These are phyloP conservation scores for Actinostola sp. DNA, from an alignment of 92 coral and sea anemone genomes.

Conservation along the genomic window DNA sequence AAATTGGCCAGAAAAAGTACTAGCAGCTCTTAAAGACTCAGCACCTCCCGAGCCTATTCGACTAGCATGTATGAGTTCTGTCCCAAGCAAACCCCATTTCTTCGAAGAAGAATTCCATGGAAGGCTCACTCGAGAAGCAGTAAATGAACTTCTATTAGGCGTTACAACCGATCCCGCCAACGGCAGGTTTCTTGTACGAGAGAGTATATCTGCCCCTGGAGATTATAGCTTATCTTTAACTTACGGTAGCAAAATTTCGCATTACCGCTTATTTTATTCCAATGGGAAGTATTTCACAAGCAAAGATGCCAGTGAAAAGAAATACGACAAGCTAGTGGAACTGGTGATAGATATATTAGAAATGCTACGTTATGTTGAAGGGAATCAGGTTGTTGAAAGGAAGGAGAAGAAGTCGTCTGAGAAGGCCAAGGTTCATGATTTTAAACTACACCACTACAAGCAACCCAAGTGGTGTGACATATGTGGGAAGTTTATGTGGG, in stretches of 20 bases:
- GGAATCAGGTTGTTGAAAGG: conserved; percentile 53
- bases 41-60: conserved; percentile 98
- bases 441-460: conserved; percentile 80
- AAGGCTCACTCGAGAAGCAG: conserved; percentile 87
- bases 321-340: conserved; percentile 71
- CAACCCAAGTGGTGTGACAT: conserved; percentile 98
- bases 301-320: conserved; percentile 58
- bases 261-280: conserved; percentile 81
- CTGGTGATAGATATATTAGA: conserved; percentile 86
- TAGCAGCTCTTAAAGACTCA: conserved; percentile 79
- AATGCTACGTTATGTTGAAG: conserved; percentile 74
- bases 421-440: conserved; percentile 60
- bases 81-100: conserved; percentile 78
- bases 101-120: conserved; percentile 98
- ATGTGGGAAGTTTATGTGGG: conserved; percentile 96
- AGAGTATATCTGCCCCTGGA: conserved; percentile 90
- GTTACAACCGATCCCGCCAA: conserved; percentile 77
- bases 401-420: conserved; percentile 44
- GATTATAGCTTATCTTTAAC: conserved; percentile 90
- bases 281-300: conserved; percentile 75
- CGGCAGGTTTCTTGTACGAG: conserved; percentile 94
- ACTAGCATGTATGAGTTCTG: conserved; percentile 90
- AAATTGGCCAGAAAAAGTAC: conserved; percentile 87
- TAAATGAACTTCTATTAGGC: conserved; percentile 74
- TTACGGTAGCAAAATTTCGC: conserved; percentile 83